Base-by-base conservation (phyloP, 2,888 invertebrate genomes). In the Amphipoea lucens region DNA sequence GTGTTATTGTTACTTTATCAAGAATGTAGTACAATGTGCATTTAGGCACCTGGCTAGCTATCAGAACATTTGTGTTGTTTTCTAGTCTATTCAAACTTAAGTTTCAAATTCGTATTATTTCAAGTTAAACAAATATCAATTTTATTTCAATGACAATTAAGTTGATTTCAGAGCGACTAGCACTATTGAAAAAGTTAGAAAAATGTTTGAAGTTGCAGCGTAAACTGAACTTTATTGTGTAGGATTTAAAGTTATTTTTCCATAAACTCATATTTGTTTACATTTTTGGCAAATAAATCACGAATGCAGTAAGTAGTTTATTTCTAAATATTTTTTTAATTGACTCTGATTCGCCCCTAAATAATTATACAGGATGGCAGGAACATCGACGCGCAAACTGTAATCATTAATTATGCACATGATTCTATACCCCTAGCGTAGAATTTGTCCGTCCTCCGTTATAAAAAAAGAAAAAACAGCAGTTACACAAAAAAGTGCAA, bases 1-100 rank as follows among this genome's bases (percentile, higher is more conserved):
- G 96, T 93, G 76, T 83, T 82, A 78, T 79, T 79, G 73, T 84
- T 81, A 7, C 63, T 84, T 83, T 84, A 77, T 84, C 77, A 71
- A 65, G 74, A 75, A 67, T 72, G 51, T 4, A 48, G 23, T 68
- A 66, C 71, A 68, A 63, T 69, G 62, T 67, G 36, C 40, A 76
- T 40, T 14, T 36, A 72, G 48, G 72, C 79, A 84, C 73, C 79
- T 83, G 78, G 54, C 42, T 73, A 12, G 29, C 29, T 69, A 3
- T 74, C 29, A 51, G 1, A 74, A 29, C 12, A 45, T 51, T 67
- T 29, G 40, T 68, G 29, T 54, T 48, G 29, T 65, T 67, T 42
- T 17, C 14, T 40, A 40, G 2, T 36, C 1, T 36, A 36, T 36
- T 36, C 36, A 36, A 36, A 1, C 3, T 36, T 36, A 36, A 36